Evolutionary conservation across 1,140 invertebrate genomes (phyloP).

Genomic region (Drosophila eugracilis): DNA sequence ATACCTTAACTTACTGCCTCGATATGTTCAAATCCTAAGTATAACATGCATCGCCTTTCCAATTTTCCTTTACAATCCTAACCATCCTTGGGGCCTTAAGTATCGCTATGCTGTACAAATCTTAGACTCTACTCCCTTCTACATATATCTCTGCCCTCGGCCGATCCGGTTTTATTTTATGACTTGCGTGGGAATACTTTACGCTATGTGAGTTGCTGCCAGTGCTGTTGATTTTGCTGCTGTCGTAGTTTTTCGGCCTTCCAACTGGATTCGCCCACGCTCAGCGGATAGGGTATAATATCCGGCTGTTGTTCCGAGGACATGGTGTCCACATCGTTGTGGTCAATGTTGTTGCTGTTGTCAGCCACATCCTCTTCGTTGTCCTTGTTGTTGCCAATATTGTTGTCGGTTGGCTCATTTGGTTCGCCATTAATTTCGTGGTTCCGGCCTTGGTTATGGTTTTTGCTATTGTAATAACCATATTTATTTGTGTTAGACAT

Average conservation of each 20-base stretch:
- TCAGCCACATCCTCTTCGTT: constrained; percentile 20
- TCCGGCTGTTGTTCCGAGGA: constrained; percentile 76
- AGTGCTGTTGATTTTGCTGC: constrained; percentile 41
- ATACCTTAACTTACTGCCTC: constrained; percentile 57
- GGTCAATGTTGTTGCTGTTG: constrained; percentile 30
- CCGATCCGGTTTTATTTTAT: constrained; percentile 9
- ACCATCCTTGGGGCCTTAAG: constrained; percentile 41
- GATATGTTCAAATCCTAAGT: constrained; percentile 63
- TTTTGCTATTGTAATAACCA: constrained; percentile 49
- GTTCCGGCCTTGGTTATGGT: constrained; percentile 46
- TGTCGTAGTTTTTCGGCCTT: constrained; percentile 52
- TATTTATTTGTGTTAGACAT: constrained; percentile 56
- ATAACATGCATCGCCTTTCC: constrained; percentile 15
- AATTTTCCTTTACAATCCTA: constrained; percentile 38
- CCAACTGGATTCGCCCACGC: constrained; percentile 70
- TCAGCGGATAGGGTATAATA: constrained; percentile 78
- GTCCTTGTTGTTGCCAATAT: constrained; percentile 9
- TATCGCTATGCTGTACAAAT: constrained; percentile 79
- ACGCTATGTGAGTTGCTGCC: constrained; percentile 67
- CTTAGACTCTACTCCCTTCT: constrained; percentile 59
- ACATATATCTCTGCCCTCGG: constrained; percentile 6
- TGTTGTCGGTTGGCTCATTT: constrained; percentile 49
- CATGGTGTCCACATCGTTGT: constrained; percentile 53
- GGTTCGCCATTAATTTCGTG: constrained; percentile 49
- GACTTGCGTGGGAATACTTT: constrained; percentile 35